These are phyloP conservation scores for Pterocles orientalis DNA, from an alignment of 2,113 vertebrate species.

Conservation along the genomic window DNA sequence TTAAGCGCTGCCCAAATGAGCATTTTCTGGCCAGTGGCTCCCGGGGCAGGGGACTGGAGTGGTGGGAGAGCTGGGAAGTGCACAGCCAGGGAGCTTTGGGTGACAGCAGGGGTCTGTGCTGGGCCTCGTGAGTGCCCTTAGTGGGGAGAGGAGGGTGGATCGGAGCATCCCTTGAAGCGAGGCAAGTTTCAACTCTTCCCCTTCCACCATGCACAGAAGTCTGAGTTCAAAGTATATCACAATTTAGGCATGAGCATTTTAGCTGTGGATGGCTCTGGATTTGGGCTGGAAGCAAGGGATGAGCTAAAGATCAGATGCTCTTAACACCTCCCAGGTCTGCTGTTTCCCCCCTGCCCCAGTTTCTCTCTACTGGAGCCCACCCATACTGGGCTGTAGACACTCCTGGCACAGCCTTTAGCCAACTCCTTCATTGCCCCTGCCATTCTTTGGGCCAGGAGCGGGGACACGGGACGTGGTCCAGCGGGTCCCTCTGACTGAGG, in stretches of 20 bases:
- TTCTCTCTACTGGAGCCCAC: neutral
- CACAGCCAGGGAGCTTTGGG: neutral
- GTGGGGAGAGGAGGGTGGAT: neutral
- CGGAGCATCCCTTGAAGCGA: neutral
- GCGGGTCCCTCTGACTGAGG: rapidly evolving
- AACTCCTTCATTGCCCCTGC: neutral
- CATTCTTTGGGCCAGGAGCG: neutral
- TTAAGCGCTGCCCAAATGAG: constrained; percentile 17
- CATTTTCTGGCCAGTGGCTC: neutral
- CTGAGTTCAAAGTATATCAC: neutral
- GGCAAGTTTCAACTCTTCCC: neutral
- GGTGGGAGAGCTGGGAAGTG: neutral
- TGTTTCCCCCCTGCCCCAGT: neutral
- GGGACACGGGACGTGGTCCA: rapidly evolving
- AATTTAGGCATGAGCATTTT: neutral
- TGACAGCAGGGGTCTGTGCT: neutral
- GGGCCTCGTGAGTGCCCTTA: rapidly evolving
- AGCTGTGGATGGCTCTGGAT: neutral
- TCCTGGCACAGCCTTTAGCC: neutral
- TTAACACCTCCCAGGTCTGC: neutral
- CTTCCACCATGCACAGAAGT: rapidly evolving
- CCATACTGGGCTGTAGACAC: neutral
- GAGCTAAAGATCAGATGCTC: neutral
- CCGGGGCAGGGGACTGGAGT: neutral
- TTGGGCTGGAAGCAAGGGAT: neutral